Percentiles rank a stretch among this genome's conserved stretches.
Conservation (phyloP, 2,888 invertebrate genomes). For the Asteroscopus sphinx region DNA sequence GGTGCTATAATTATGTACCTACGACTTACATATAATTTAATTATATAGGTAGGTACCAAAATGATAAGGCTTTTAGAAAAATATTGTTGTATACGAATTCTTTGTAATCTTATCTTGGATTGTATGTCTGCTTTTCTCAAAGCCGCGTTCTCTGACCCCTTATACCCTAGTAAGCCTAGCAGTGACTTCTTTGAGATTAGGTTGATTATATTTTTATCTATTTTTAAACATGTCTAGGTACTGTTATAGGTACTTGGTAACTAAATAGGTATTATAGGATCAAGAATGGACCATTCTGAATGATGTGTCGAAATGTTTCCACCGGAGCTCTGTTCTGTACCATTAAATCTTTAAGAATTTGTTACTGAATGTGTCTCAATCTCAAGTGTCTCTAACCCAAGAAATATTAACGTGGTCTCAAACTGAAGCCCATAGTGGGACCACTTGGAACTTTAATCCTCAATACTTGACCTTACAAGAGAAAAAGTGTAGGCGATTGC, state of each 20-base stretch:
- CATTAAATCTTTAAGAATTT: too few relatives aligned
- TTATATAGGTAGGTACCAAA: slow-evolving; percentile 23
- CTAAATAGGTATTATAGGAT: too few relatives aligned
- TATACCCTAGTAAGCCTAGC: too few relatives aligned
- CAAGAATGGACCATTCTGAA: too few relatives aligned
- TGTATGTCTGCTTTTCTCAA: slow-evolving; percentile 15
- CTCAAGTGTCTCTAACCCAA: too few relatives aligned
- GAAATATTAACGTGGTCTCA: background rate
- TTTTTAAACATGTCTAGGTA: background rate
- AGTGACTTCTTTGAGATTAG: background rate
- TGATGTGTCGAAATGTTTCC: too few relatives aligned
- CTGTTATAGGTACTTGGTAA: too few relatives aligned
- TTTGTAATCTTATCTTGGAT: slow-evolving; percentile 8
- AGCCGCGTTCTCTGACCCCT: slow-evolving; percentile 4
- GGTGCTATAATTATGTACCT: slow-evolving; percentile 54
- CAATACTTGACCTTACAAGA: background rate
- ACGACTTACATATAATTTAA: slow-evolving; percentile 5
- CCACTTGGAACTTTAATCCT: slow-evolving; percentile 3
- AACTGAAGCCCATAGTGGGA: background rate
- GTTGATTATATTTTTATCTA: background rate
- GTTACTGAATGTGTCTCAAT: too few relatives aligned
- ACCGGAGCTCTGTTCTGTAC: too few relatives aligned
- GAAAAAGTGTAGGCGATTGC: slow-evolving; percentile 17
- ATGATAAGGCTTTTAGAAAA: slow-evolving; percentile 26
- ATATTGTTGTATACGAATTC: slow-evolving; percentile 12